Evolutionary conservation across 64 coral and sea anemone species (phyloP).

Genomic region (Cladopsammia gracilis): DNA sequence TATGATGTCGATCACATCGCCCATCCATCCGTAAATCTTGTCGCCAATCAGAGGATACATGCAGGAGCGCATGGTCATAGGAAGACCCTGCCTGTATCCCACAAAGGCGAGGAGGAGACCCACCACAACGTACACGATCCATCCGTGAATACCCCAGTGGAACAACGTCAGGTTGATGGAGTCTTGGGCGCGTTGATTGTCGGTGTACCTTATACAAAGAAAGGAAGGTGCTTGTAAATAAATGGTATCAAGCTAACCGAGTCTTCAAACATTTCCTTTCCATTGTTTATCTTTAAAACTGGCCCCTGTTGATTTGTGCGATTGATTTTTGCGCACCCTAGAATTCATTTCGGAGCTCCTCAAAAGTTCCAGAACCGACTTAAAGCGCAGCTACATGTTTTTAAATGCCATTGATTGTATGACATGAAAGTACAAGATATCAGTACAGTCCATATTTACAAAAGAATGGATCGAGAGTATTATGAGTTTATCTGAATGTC

Average conservation of each 20-base stretch:
- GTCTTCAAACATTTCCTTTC: background rate
- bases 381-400: no score
- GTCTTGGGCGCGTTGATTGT: conserved; percentile 82
- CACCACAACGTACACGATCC: conserved; percentile 76
- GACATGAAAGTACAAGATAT: no score
- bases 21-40: conserved; percentile 73
- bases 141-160: conserved; percentile 83
- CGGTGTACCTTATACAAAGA: conserved; percentile 56
- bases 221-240: background rate
- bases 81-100: conserved; percentile 51
- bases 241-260: background rate
- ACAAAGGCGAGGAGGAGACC: conserved; percentile 70
- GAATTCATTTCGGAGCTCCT: no score
- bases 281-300: no score
- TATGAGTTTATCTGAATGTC: background rate
- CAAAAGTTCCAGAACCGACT: no score
- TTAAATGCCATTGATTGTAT: no score
- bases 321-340: no score
- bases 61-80: conserved; percentile 86
- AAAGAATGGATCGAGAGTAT: no score
- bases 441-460: no score
- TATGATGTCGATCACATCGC: conserved; percentile 71
- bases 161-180: conserved; percentile 82
- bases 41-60: conserved; percentile 83
- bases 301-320: no score